Percentiles rank a stretch among this genome's conserved stretches.
phyloP scores from a whole-genome alignment of 2,888 invertebrate species.

The Hipparchia semele region DNA sequence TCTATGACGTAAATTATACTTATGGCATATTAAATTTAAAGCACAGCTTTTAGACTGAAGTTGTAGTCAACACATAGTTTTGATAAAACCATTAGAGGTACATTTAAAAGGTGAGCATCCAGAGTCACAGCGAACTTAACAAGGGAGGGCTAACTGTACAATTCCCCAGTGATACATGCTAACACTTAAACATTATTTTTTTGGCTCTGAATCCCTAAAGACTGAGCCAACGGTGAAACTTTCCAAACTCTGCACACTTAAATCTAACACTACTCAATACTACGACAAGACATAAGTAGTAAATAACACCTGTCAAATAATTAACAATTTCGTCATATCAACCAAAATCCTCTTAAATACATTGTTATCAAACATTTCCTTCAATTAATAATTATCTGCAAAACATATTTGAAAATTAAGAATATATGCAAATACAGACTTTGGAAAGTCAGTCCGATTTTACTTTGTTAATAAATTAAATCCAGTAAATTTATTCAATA shows the following conservation, averaged over 20 bases:
- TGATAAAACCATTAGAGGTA: conserved; percentile 73
- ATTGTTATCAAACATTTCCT: conserved; percentile 39
- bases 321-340: conserved; percentile 64
- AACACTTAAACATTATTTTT: conserved; percentile 82
- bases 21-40: conserved; percentile 66
- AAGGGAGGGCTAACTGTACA: conserved; percentile 83
- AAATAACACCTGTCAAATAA: conserved; percentile 60
- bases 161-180: conserved; percentile 81
- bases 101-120: conserved; percentile 75
- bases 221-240: conserved; percentile 78
- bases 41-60: conserved; percentile 69
- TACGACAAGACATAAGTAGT: conserved; percentile 59
- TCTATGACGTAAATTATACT: conserved; percentile 58
- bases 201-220: conserved; percentile 74
- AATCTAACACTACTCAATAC: conserved; percentile 56
- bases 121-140: conserved; percentile 82
- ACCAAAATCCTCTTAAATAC: conserved; percentile 53
- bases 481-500: conserved; percentile 82
- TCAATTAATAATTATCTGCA: conserved; percentile 38
- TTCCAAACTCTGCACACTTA: conserved; percentile 78
- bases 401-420: conserved; percentile 41
- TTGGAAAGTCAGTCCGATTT: conserved; percentile 81
- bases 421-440: conserved; percentile 59
- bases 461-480: conserved; percentile 82
- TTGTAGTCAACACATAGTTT: conserved; percentile 71